Percentiles rank a stretch among this genome's conserved stretches.
These are phyloP conservation scores for Glyptemys insculpta DNA, from an alignment of 2,797 vertebrate species.

Conservation along the genomic window DNA sequence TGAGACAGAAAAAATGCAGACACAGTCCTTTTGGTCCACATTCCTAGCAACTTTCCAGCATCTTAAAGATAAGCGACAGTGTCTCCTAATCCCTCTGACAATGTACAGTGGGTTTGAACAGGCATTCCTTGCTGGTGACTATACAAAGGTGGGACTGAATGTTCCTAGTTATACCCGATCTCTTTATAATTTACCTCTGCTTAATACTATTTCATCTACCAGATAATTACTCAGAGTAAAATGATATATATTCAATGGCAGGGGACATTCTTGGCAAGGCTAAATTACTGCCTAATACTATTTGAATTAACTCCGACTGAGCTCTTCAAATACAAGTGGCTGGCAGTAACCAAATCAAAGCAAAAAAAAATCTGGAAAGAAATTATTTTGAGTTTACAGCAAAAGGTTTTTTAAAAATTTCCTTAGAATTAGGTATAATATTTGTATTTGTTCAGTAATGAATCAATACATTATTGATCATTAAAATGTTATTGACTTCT, in stretches of 20 bases:
- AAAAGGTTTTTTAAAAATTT: conserved; percentile 42
- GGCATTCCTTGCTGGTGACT: conserved; percentile 94
- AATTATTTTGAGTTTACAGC: conserved; percentile 26
- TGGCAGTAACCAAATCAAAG: not conserved
- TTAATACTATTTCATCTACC: not conserved
- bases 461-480: conserved; percentile 3
- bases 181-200: not conserved
- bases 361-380: conserved; percentile 37
- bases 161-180: not conserved
- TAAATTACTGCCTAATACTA: conserved; percentile 31
- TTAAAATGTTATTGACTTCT: not conserved
- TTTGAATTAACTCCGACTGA: conserved; percentile 47
- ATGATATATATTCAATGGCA: not conserved
- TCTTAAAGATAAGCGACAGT: conserved; percentile 86
- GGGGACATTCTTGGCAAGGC: not conserved
- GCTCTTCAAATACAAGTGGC: conserved; percentile 30
- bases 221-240: not conserved
- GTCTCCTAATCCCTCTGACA: conserved; percentile 91
- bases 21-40: conserved; percentile 80
- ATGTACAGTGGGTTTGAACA: conserved; percentile 96
- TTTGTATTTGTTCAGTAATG: conserved; percentile 14
- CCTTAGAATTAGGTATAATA: conserved; percentile 24
- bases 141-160: conserved; percentile 89
- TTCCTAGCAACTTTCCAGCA: conserved; percentile 90
- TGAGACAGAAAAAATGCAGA: conserved; percentile 70